Percentiles rank a stretch among this genome's conserved stretches.
phyloP scores from a whole-genome alignment of 2,797 vertebrate genomes.

The Sphenopsis melanotis region DNA sequence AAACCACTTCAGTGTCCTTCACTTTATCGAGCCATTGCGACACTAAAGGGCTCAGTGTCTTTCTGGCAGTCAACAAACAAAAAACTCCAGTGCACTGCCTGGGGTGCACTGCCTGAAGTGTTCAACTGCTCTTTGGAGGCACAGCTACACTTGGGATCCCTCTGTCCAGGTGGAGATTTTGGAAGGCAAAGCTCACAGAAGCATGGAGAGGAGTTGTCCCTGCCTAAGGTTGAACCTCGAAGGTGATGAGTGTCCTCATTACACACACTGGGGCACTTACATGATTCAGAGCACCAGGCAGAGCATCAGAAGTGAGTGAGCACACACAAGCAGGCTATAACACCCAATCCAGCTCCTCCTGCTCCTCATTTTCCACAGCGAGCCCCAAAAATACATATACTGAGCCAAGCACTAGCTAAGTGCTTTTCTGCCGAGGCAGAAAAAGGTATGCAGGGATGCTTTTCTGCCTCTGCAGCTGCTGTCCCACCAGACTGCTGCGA shows the following conservation, averaged over 20 bases:
- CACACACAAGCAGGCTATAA: not conserved
- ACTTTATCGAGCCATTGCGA: not conserved
- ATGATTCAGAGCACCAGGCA: conserved; percentile 1
- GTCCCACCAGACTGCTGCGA: not conserved
- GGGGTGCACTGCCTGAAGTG: not conserved
- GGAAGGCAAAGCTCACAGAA: not conserved
- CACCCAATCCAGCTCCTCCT: not conserved
- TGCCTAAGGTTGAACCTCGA: not conserved
- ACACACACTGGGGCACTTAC: not conserved
- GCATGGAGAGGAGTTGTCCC: not conserved
- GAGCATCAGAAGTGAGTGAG: not conserved
- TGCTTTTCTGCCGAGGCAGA: not conserved
- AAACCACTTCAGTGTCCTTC: not conserved
- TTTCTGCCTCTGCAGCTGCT: not conserved
- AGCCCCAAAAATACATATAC: not conserved
- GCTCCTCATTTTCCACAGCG: not conserved
- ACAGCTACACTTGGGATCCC: rapidly evolving
- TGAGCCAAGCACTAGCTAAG: not conserved
- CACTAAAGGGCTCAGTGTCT: not conserved
- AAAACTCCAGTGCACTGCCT: not conserved
- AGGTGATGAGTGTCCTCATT: not conserved
- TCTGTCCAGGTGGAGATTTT: not conserved
- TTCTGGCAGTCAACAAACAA: not conserved
- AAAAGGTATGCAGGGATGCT: not conserved
- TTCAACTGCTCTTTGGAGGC: not conserved